phyloP scores from a whole-genome alignment of 2,797 vertebrate species.

The Lacerta viridis region DNA sequence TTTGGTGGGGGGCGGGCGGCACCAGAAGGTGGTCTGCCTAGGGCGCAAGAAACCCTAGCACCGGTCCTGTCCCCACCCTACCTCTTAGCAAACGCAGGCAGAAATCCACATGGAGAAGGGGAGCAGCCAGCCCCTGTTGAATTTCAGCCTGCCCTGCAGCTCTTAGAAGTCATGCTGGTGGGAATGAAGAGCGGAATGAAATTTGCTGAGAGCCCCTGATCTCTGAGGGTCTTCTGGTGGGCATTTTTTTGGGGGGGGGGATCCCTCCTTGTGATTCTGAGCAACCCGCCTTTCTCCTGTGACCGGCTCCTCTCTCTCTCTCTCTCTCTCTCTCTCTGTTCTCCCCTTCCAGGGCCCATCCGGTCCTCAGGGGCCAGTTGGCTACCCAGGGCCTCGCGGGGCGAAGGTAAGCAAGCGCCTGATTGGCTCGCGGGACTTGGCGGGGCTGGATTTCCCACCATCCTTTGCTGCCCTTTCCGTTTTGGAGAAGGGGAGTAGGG shows the following conservation, averaged over 20 bases:
- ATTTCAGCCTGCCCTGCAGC: neutral
- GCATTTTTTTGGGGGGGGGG: neutral
- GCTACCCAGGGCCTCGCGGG: conserved; percentile 94
- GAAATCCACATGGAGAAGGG: neutral
- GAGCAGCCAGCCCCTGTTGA: neutral
- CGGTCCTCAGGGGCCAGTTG: conserved; percentile 91
- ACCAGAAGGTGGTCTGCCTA: too few relatives aligned
- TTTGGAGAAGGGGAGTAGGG: neutral
- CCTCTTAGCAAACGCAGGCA: neutral
- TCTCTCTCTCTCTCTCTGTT: too few relatives aligned
- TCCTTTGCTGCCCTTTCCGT: neutral
- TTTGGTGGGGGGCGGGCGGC: too few relatives aligned
- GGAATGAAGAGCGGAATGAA: too few relatives aligned
- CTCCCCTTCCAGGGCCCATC: conserved; percentile 85
- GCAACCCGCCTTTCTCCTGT: neutral
- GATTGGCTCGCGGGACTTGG: neutral
- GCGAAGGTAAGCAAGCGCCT: conserved; percentile 84
- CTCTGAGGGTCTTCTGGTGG: neutral
- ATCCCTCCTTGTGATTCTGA: neutral
- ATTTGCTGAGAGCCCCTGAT: neutral
- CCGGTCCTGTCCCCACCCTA: too few relatives aligned
- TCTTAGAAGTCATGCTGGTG: neutral
- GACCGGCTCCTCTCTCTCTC: neutral
- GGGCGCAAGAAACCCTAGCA: too few relatives aligned
- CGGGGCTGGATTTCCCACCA: neutral